Percentiles rank a stretch among this genome's conserved stretches.
phyloP scores from a whole-genome alignment of 2,888 invertebrate genomes.

The Unio delphinus region DNA sequence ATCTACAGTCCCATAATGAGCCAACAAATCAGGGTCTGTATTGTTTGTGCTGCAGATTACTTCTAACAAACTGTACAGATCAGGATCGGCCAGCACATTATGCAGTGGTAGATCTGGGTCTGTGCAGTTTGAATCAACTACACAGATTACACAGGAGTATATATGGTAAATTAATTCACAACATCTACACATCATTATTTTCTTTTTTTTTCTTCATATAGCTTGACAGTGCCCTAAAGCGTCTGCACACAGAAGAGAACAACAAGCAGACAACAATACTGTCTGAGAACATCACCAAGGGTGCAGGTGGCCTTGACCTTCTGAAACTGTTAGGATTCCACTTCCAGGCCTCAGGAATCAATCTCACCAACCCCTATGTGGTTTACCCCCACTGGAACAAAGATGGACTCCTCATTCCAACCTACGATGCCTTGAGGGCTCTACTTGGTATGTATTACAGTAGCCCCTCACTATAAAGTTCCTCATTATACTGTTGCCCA shows the following conservation, averaged over 20 bases:
- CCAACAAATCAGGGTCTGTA: too few relatives aligned
- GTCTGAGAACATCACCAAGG: slow-evolving; percentile 33
- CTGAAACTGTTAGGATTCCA: slow-evolving; percentile 65
- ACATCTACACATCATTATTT: neutral
- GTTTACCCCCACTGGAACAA: slow-evolving; percentile 67
- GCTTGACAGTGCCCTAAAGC: slow-evolving; percentile 64
- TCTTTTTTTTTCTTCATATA: slow-evolving; percentile 14
- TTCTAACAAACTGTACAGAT: too few relatives aligned
- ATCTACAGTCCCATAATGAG: too few relatives aligned
- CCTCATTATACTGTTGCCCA: too few relatives aligned
- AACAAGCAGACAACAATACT: slow-evolving; percentile 54
- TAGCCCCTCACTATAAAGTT: too few relatives aligned
- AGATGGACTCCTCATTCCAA: slow-evolving; percentile 61
- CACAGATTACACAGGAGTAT: too few relatives aligned
- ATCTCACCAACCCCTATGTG: slow-evolving; percentile 55
- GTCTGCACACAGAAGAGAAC: slow-evolving; percentile 60
- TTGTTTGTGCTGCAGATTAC: too few relatives aligned
- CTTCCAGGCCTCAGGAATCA: slow-evolving; percentile 59
- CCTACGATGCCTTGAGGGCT: slow-evolving; percentile 60
- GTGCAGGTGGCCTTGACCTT: slow-evolving; percentile 47
- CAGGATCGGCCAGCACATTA: too few relatives aligned
- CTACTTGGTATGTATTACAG: slow-evolving; percentile 9
- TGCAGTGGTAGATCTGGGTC: too few relatives aligned
- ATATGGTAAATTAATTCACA: neutral
- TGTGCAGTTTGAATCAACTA: too few relatives aligned